These are phyloP conservation scores for Centropyge bicolor DNA, from an alignment of 2,797 vertebrate genomes.

Conservation along the genomic window DNA sequence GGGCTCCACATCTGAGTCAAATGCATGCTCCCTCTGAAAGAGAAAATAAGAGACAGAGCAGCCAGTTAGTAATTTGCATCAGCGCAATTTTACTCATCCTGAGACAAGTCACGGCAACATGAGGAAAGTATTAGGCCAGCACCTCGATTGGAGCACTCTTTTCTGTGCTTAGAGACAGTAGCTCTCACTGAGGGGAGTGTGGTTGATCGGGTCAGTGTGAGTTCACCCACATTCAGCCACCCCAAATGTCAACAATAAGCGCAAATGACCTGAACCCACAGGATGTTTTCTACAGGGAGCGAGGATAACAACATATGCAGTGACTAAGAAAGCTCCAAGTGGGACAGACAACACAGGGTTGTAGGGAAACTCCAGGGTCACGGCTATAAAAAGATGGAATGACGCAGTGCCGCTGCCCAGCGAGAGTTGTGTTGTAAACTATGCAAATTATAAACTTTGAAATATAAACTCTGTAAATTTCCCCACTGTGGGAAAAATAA, in stretches of 20 bases:
- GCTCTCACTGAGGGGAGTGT: constrained; percentile 69
- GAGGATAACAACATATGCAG: constrained; percentile 86
- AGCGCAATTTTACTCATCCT: constrained; percentile 67
- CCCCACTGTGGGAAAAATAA: no score
- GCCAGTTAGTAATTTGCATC: constrained; percentile 70
- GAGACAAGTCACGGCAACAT: constrained; percentile 75
- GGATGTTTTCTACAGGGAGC: constrained; percentile 87
- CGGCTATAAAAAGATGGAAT: constrained; percentile 86
- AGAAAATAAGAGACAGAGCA: constrained; percentile 73
- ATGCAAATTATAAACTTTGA: no score
- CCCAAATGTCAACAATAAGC: constrained; percentile 85
- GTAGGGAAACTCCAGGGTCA: constrained; percentile 90
- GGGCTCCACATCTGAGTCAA: constrained; percentile 84
- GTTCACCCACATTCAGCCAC: constrained; percentile 84
- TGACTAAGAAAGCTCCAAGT: constrained; percentile 86
- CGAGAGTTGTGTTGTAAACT: constrained; percentile 67
- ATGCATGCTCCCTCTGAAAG: constrained; percentile 85
- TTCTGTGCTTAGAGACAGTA: constrained; percentile 73
- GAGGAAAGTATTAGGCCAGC: constrained; percentile 77
- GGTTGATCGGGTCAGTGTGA: constrained; percentile 78
- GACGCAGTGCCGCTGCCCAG: constrained; percentile 81
- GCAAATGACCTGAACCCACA: constrained; percentile 87
- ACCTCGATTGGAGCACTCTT: constrained; percentile 61
- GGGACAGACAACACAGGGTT: constrained; percentile 84
- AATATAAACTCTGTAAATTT: no score